These are phyloP conservation scores for Spongilla lacustris DNA, from an alignment of 37 sponge, comb jelly and placozoan species.

Conservation along the genomic window DNA sequence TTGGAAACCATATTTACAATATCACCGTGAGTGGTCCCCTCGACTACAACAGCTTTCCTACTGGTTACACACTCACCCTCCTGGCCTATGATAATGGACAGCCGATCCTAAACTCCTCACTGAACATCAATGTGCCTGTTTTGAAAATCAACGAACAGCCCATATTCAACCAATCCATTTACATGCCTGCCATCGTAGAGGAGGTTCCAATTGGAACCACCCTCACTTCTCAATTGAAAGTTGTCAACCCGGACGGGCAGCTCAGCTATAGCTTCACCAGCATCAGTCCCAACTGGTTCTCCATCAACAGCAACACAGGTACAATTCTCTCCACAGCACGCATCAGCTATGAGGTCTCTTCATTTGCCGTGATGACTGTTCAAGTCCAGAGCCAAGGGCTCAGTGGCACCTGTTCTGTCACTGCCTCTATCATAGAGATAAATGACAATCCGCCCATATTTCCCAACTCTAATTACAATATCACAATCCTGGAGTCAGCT, in stretches of 20 bases:
- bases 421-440: constrained; percentile 25
- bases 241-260: constrained; percentile 50
- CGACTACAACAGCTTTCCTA: constrained; percentile 53
- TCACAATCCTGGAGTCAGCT: constrained; percentile 32
- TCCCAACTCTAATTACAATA: background rate
- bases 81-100: constrained; percentile 54
- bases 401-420: constrained; percentile 1
- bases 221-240: constrained; percentile 13
- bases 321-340: constrained; percentile 17
- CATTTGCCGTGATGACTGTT: constrained; percentile 19
- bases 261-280: constrained; percentile 31
- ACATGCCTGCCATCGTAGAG: constrained; percentile 28
- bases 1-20: background rate
- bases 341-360: constrained; percentile 30
- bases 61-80: constrained; percentile 36
- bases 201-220: constrained; percentile 49
- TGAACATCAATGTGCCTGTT: constrained; percentile 21
- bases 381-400: constrained; percentile 9
- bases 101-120: constrained; percentile 19
- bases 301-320: constrained; percentile 39
- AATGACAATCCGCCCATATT: constrained; percentile 76
- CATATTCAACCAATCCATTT: background rate
- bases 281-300: constrained; percentile 18
- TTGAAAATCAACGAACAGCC: constrained; percentile 46
- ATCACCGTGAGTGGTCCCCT: constrained; percentile 20